phyloP scores from a whole-genome alignment of 2,888 invertebrate genomes.

The Drosophila tanythrix region DNA sequence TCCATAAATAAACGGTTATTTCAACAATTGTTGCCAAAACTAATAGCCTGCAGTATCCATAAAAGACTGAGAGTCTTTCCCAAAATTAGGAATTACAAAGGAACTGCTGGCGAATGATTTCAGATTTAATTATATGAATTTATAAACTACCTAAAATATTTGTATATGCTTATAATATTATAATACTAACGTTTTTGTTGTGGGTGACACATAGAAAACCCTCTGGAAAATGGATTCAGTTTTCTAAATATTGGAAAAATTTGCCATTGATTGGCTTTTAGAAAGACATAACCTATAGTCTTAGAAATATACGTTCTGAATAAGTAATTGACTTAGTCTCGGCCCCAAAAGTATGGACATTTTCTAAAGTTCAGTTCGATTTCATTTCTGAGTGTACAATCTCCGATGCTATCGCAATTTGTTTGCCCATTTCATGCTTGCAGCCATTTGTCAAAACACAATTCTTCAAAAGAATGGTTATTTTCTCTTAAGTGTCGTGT shows the following conservation, averaged over 20 bases:
- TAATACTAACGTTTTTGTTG: neutral
- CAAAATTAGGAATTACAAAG: neutral
- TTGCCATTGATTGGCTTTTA: neutral
- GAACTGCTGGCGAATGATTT: neutral
- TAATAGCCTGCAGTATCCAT: constrained; percentile 3
- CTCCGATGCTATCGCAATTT: constrained; percentile 14
- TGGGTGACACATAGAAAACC: neutral
- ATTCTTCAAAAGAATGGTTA: neutral
- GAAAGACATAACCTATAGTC: neutral
- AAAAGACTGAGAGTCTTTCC: neutral
- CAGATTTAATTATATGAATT: neutral
- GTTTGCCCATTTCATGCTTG: constrained; percentile 45
- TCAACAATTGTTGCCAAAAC: constrained; percentile 4
- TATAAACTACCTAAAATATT: neutral
- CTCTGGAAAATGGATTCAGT: neutral
- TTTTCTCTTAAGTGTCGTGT: neutral
- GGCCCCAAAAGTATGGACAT: neutral
- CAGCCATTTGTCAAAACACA: constrained; percentile 7
- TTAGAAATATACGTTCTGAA: neutral
- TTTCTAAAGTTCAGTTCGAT: neutral
- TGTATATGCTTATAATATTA: neutral
- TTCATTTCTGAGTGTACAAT: neutral
- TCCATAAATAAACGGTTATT: constrained; percentile 26
- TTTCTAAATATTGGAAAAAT: neutral
- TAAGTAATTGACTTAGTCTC: too few relatives aligned